Base-by-base conservation (phyloP, 64 coral and sea anemone genomes). In the Catalaphyllia jardinei region DNA sequence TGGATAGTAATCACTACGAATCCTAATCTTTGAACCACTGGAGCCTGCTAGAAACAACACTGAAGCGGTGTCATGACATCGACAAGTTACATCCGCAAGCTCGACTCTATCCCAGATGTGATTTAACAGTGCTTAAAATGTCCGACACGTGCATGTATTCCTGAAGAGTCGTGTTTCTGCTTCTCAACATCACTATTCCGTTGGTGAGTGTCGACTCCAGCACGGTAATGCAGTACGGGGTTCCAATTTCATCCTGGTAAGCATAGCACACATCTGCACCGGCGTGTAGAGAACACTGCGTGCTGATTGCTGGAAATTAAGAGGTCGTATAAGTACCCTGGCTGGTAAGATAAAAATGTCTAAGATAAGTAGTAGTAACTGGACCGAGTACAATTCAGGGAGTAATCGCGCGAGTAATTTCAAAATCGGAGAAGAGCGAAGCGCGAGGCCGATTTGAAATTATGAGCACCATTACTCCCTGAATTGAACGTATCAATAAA, bases 141-240 rank as follows among this genome's bases (percentile, higher is more conserved):
- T 99, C 97, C 27, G 97, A 95, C 63, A 99, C 92, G 77, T 99
- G 97, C 50, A 99, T 60, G 67, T 86, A 99, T 69, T 99, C 97
- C 73, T 95, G 88, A 55, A 99, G 72, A 31, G 94, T 93, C 0
- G 97, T 99, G 84, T 99, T 89, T 84, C 97, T 93, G 49, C 80
- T 99, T 49, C 94, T 82, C n/a, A 99, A 89, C 62, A 78, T 50
- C 57, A 99, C 94, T 54, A 99, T 65, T 16, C 97, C 97, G 90
- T 99, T 94, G 18, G 62, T 83, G 18, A 99, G 84, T 54, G 94
- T 95, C 14, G 79, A 86, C 29, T 93, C 88, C 24, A 89, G 72
- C 12, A 95, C 90, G 62, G 96, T 91, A n/a, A 98, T 73, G 52
- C 93, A 92, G 77, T 98, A 98, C 4, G 90, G 96, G 25, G 96